phyloP scores from a whole-genome alignment of 1,140 invertebrate genomes.

The Propsilocerus akamusi region DNA sequence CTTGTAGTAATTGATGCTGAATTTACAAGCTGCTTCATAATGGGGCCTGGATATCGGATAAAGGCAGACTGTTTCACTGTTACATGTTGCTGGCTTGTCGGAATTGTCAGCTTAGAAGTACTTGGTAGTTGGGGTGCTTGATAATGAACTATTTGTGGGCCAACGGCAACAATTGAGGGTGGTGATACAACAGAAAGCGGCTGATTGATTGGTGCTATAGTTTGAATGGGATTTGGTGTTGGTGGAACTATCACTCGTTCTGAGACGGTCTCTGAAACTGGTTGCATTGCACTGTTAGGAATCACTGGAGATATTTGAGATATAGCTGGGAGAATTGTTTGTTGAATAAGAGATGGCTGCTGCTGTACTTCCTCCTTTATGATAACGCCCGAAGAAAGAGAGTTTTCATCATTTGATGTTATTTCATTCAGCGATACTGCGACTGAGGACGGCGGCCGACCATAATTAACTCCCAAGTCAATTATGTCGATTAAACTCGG shows the following conservation, averaged over 20 bases:
- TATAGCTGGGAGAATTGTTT: background rate
- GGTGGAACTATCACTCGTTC: background rate
- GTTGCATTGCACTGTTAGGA: background rate
- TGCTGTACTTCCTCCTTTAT: no score
- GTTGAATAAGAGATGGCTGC: no score
- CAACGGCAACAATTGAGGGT: no score
- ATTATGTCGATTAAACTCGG: background rate
- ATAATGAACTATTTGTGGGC: background rate
- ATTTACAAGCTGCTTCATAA: background rate
- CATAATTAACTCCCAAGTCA: background rate
- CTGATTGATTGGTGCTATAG: no score
- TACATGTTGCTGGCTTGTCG: background rate
- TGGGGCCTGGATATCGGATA: no score
- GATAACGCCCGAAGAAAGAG: background rate
- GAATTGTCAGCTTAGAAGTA: no score
- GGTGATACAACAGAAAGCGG: no score
- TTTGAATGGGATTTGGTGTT: background rate
- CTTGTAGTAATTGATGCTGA: background rate
- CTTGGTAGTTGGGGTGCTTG: background rate
- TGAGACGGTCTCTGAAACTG: background rate
- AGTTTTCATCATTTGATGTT: background rate
- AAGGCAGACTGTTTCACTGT: constrained; percentile 11
- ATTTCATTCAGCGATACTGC: no score
- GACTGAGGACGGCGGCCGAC: background rate
- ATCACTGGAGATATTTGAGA: background rate